Evolutionary conservation across 2,797 vertebrate genomes (phyloP).

Genomic region (Sylvilagus floridanus): DNA sequence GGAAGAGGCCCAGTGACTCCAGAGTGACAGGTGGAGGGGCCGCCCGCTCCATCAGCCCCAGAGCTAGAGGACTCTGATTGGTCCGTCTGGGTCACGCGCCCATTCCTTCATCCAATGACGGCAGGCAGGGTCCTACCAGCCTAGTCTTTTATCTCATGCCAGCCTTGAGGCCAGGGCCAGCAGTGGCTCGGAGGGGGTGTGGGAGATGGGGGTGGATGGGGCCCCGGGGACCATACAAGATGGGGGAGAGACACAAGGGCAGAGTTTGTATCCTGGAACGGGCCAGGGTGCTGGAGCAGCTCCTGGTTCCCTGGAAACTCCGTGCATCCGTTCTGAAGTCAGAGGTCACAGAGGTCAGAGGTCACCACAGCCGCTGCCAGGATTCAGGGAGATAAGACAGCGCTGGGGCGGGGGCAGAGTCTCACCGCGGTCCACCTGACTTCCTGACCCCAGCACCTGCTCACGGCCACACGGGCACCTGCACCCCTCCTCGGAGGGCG

Average conservation of each 20-base stretch:
- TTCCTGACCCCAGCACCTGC: background rate
- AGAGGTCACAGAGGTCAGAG: no score
- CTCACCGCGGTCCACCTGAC: background rate
- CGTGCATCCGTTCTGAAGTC: no score
- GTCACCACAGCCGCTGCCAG: background rate
- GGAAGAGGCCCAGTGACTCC: background rate
- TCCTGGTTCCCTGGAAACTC: no score
- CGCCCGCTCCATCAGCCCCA: background rate
- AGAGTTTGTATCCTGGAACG: background rate
- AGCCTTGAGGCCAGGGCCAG: background rate
- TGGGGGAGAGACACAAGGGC: background rate
- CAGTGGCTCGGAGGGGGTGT: background rate
- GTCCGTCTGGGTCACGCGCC: background rate
- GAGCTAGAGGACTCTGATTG: background rate
- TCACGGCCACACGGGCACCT: no score
- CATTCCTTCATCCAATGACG: background rate
- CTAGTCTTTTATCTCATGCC: background rate
- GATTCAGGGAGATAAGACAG: background rate
- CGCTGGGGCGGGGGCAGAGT: background rate
- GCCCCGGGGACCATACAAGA: background rate
- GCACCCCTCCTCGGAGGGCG: no score
- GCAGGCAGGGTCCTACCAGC: background rate
- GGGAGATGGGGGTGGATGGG: background rate
- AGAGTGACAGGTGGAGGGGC: background rate
- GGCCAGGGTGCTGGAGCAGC: background rate